Evolutionary conservation across 30 jellyfish, hydroid and myxozoan genomes (phyloP), one percentile per base, ranked within the genome.

Genomic region (Aurelia sp.): DNA sequence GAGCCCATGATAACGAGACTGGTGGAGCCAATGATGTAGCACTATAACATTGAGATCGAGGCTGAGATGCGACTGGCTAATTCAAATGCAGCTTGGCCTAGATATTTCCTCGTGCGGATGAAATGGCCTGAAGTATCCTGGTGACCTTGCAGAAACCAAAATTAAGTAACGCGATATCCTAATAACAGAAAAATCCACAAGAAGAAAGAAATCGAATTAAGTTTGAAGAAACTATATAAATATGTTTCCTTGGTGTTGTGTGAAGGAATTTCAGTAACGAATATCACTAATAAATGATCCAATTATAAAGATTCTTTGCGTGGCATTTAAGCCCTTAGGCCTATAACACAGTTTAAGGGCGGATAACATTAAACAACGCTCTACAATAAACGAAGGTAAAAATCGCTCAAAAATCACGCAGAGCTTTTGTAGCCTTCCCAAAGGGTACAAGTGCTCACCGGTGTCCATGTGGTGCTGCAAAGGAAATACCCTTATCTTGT

Each of bases 211-310:
- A 72, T 44, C 64, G 40, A 72, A 72, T 72, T 47, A 72, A 53
- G 40, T 27, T 72, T 48, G 38, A 22, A 35, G 13, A 75, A 31
- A 52, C 4, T 50, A 50, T 75, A 16, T 52, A 47, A 60, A 63
- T 60, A 64, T 5, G 44, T 61, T 61, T 33, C 80, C 80, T 61
- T 40, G 79, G 19, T 78, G 40, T 33, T 78, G 89, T 15, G 69
- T 57, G 41, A 8, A 15, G 89, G 89, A 78, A 78, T 78, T 78
- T 61, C 62, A 61, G 68, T 19, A 40, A 61, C 89, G 89, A 20
- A 48, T 11, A 78, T 59, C 80, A 41, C 19, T 22, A 24, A 64
- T 22, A 1, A 64, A 6, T 21, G 64, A 78, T 78, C 89, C 47
- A 63, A 78, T 60, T 78, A 76, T 20, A 41, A 38, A 76, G 31